phyloP scores from a whole-genome alignment of 2,888 invertebrate genomes.

The Ichneumoninae sp. region DNA sequence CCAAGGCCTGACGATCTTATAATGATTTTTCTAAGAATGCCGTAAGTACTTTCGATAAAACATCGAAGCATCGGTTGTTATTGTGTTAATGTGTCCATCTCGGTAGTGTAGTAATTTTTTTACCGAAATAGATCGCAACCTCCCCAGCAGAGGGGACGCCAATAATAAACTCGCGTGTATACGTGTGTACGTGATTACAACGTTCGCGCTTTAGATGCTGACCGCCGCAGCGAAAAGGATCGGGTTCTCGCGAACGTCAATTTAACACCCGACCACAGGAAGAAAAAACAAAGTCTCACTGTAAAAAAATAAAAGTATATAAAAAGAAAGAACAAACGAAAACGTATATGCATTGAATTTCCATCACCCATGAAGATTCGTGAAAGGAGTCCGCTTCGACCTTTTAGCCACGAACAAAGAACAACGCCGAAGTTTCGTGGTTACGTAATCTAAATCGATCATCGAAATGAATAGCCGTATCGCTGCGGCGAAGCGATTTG shows the following conservation, averaged over 20 bases:
- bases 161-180: slow-evolving; percentile 66
- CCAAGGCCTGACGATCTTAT: background rate
- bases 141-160: slow-evolving; percentile 59
- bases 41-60: background rate
- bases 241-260: slow-evolving; percentile 37
- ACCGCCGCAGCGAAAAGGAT: slow-evolving; percentile 43
- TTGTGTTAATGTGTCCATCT: slow-evolving; percentile 19
- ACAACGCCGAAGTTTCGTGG: background rate
- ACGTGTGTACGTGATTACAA: slow-evolving; percentile 1
- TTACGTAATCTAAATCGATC: slow-evolving; percentile 48
- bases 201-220: slow-evolving; percentile 27
- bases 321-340: background rate
- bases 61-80: background rate
- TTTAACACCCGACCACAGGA: slow-evolving; percentile 4
- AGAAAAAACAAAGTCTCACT: background rate
- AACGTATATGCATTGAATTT: background rate
- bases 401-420: slow-evolving; percentile 2
- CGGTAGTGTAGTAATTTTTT: slow-evolving; percentile 26
- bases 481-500: background rate
- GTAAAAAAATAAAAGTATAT: background rate
- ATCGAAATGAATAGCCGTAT: background rate
- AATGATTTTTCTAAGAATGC: background rate
- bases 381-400: background rate
- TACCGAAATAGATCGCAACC: slow-evolving; percentile 64
- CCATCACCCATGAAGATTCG: background rate